Evolutionary conservation across 2,113 vertebrate species (phyloP), one percentile per base, ranked within the genome.

Genomic region (Dicerorhinus sumatrensis): DNA sequence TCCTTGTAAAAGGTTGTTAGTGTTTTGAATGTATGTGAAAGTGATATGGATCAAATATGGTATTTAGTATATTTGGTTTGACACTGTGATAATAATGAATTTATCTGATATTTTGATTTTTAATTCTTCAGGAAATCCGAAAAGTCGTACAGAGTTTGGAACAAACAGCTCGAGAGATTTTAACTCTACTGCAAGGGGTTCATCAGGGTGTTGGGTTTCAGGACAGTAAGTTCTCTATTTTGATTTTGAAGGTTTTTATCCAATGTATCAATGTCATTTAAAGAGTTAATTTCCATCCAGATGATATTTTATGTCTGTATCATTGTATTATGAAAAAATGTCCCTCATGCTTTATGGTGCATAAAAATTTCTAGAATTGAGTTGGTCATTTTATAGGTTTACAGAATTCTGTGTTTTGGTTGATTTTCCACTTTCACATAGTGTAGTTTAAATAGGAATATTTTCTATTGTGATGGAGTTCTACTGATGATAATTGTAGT

Each of bases 91-190:
- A 36, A 31, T 39, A 18, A 85, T 97, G 75, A 54, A 11, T 82
- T 92, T 97, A 84, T 77, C 67, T 97, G 31, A 46, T 36, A 82
- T 58, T 95, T 96, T 96, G 9, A 63, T 85, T 91, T 98, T 95
- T 84, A 51, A 63, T 96, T 98, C 6, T 89, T 92, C 88, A 99
- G 99, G 99, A 99, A 95, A 99, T 99, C 95, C 99, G 99, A 83
- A 99, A 99, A 98, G 99, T 99, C 97, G 99, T 99, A 69, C 99
- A 99, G 98, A 95, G 96, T 62, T 95, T 99, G 98, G 99, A 99
- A 98, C 99, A 99, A 98, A 99, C 99, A 3, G 99, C 99, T n/a
- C 99, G 99, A 94, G 99, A 99, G 98, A 99, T 99, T 85, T 99
- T 99, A 1, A 99, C 99, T 51, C 97, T 99, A 11, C 99, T 99